A percentile compares a stretch with the other conserved stretches of the same genome.
These are phyloP conservation scores for Periparus ater DNA, from an alignment of 2,797 vertebrate genomes.

Conservation along the genomic window DNA sequence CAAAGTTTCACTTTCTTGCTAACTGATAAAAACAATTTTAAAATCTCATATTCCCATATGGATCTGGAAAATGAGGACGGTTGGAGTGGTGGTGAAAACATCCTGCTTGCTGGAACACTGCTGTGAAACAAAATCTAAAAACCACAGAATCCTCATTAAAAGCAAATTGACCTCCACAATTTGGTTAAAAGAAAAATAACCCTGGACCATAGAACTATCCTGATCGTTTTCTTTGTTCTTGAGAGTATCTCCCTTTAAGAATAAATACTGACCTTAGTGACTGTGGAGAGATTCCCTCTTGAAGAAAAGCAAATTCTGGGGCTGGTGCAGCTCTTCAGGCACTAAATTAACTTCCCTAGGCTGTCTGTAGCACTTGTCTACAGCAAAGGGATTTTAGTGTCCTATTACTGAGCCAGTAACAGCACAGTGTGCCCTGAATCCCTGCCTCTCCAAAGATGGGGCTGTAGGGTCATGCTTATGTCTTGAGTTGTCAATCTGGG, in stretches of 20 bases:
- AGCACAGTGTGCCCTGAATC: background rate
- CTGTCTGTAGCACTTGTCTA: background rate
- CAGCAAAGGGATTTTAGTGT: background rate
- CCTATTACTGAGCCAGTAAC: background rate
- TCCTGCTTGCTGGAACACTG: background rate
- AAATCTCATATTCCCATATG: background rate
- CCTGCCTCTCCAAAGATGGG: background rate
- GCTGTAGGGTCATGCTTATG: background rate
- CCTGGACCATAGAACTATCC: background rate
- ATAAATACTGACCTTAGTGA: background rate
- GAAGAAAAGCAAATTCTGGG: background rate
- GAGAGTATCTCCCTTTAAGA: background rate
- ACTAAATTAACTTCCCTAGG: background rate
- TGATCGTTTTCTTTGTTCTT: background rate
- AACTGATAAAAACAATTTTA: background rate
- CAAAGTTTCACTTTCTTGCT: background rate
- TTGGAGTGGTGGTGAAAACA: background rate
- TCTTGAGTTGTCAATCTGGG: background rate
- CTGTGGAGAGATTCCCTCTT: background rate
- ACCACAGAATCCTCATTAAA: background rate
- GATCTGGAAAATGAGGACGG: background rate
- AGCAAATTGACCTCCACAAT: background rate
- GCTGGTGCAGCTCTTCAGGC: background rate
- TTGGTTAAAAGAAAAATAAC: background rate
- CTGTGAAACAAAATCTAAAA: background rate